Base-by-base conservation (phyloP, 2,113 vertebrate genomes). In the Pituophis catenifer region DNA sequence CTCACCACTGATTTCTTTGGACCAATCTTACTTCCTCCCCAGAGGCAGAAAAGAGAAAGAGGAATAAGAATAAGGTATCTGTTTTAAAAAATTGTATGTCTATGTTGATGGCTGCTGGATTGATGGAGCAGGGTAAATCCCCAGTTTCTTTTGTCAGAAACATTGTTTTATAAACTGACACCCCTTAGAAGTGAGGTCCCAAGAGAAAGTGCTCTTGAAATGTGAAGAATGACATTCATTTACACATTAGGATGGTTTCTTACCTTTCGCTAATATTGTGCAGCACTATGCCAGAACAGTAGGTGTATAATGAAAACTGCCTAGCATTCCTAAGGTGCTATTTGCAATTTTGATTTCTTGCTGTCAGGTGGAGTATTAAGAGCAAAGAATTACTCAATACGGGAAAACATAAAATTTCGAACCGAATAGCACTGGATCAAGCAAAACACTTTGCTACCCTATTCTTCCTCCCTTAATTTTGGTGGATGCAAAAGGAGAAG, bases 331-430 rank as follows among this genome's bases (percentile, higher is more conserved):
- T 96, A 24, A 0, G 92, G 54, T 57, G 44, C 50, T 91, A 9
- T 96, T 96, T 93, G 57, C 59, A 94, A 89, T 95, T 96, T 94
- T 95, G 95, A 95, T 96, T 94, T 93, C 58, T 96, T 96, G 65
- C 90, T 96, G 90, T 92, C 93, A 91, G 48, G 62, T 86, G 91
- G 86, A 53, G 92, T 94, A 57, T 94, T 95, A 93, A 8, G 88
- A 24, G 95, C 17, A 94, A 94, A 57, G 87, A 92, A 19, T 91
- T 65, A 23, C 57, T 94, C 57, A 89, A 26, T 70, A 44, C 15
- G 33, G 89, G 88, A 89, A 89, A 92, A 50, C 2, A 3, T 62
- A 57, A 94, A 87, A 93, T 48, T 89, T 26, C 58, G 92, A 62
- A 52, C 91, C 75, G 94, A 94, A 89, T n/a, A 87, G 48, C 89